Evolutionary conservation across 2,888 invertebrate species (phyloP).

Genomic region (Caenorhabditis sp.): DNA sequence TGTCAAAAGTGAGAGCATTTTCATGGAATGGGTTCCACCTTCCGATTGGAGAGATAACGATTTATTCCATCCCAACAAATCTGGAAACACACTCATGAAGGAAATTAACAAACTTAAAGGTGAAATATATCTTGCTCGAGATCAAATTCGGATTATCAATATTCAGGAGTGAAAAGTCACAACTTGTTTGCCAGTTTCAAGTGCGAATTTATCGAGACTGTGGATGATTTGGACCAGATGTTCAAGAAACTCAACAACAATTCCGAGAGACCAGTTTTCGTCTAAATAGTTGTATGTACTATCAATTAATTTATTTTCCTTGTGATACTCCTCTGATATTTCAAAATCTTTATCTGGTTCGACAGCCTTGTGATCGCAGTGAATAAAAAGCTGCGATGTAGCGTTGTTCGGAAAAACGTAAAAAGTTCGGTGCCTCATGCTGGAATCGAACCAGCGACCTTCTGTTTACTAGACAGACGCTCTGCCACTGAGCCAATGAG

Average conservation of each 20-base stretch:
- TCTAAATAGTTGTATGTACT: too few relatives aligned
- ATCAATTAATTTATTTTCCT: too few relatives aligned
- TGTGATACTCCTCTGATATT: not conserved
- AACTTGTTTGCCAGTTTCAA: slow-evolving; percentile 20
- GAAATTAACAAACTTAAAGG: not conserved
- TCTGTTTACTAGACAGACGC: slow-evolving; percentile 82
- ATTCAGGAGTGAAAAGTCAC: slow-evolving; percentile 30
- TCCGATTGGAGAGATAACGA: not conserved
- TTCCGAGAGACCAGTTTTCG: too few relatives aligned
- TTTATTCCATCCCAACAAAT: not conserved
- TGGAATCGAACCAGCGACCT: slow-evolving; percentile 81
- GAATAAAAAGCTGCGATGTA: too few relatives aligned
- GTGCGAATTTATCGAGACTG: not conserved
- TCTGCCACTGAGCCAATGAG: slow-evolving; percentile 81
- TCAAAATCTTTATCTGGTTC: too few relatives aligned
- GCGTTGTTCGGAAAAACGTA: not conserved
- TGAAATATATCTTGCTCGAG: too few relatives aligned
- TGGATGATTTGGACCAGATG: not conserved
- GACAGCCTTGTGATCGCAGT: too few relatives aligned
- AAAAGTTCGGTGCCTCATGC: slow-evolving; percentile 72
- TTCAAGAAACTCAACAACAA: not conserved
- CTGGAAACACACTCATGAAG: not conserved
- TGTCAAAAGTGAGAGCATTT: not conserved
- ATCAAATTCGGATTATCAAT: not conserved
- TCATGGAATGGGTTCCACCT: slow-evolving; percentile 24